Evolutionary conservation across 2,888 invertebrate species (phyloP).

Genomic region (Harpagoxenus sublaevis): DNA sequence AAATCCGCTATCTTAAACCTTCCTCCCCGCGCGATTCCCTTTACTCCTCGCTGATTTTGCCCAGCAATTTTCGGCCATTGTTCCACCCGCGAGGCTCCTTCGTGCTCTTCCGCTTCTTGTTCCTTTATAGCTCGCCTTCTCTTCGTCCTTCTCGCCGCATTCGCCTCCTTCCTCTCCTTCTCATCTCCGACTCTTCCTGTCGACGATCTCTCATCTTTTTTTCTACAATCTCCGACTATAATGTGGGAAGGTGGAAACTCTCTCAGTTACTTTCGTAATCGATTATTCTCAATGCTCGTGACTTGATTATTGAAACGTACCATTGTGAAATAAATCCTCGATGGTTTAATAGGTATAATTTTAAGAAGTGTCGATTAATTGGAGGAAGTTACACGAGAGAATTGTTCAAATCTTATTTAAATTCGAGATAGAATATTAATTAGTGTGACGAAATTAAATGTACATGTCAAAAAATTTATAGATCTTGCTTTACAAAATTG

Average conservation of each 20-base stretch:
- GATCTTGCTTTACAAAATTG: background rate
- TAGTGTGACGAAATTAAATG: background rate
- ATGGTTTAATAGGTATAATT: background rate
- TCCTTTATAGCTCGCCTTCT: background rate
- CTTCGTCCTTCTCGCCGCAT: background rate
- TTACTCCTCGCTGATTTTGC: constrained; percentile 58
- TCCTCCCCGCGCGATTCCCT: constrained; percentile 35
- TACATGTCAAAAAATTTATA: background rate
- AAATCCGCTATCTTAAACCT: constrained; percentile 64
- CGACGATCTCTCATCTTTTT: constrained; percentile 19
- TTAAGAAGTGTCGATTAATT: background rate
- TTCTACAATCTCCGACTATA: background rate
- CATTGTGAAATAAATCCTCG: background rate
- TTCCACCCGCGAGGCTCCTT: constrained; percentile 63
- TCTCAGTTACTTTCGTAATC: background rate
- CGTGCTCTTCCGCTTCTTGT: constrained; percentile 59
- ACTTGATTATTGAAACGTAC: background rate
- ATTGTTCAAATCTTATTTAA: background rate
- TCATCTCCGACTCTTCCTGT: background rate
- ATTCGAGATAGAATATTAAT: background rate
- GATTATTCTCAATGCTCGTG: background rate
- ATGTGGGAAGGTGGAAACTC: background rate
- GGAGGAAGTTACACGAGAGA: background rate
- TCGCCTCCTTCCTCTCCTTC: too few species aligned
- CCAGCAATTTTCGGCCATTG: constrained; percentile 74